Base-by-base conservation (phyloP, 2,797 vertebrate species). In the Gastrophryne carolinensis region DNA sequence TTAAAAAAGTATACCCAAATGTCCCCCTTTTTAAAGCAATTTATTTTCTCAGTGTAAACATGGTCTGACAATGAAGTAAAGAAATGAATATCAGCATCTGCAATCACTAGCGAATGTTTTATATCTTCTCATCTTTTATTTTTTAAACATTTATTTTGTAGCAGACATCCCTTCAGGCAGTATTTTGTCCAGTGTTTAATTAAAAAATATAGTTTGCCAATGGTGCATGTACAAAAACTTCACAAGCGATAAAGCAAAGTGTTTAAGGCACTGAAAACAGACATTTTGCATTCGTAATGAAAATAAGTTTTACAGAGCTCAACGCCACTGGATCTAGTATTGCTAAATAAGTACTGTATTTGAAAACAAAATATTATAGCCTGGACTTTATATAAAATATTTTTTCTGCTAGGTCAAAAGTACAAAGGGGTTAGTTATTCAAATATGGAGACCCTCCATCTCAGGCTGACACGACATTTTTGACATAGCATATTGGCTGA, bases 41-140 rank as follows among this genome's bases (percentile, higher is more conserved):
- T 62, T 39, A 71, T 71, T 71, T 50, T 70, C 68, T 64, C 52
- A 24, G 50, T 29, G 58, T 35, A 77, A 71, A 71, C 58, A 77
- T 17, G n/a, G 71, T 64, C 67, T 64, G 58, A 70, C 49, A 70
- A 77, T 77, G 32, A 64, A 77, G 58, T 71, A 54, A 77, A 76
- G 30, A 50, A 70, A 76, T 30, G 58, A 70, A 76, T 30, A 50
- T 39, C 21, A 24, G 6, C 56, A 69, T 54, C 71, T 70, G 56
- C 70, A 77, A 50, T 67, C 60, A n/a, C 27, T 49, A 39, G 74
- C 74, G 57, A 54, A 77, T 29, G 50, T 35, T 71, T 27, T 77
- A 57, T 50, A 70, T 77, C 58, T 71, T 71, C 37, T 71, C 60
- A 64, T 64, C 58, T 64, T 39, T 54, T 9, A 3, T 70, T 69